Conservation (phyloP, 2,888 invertebrate species). For the Eupithecia centaureata region DNA sequence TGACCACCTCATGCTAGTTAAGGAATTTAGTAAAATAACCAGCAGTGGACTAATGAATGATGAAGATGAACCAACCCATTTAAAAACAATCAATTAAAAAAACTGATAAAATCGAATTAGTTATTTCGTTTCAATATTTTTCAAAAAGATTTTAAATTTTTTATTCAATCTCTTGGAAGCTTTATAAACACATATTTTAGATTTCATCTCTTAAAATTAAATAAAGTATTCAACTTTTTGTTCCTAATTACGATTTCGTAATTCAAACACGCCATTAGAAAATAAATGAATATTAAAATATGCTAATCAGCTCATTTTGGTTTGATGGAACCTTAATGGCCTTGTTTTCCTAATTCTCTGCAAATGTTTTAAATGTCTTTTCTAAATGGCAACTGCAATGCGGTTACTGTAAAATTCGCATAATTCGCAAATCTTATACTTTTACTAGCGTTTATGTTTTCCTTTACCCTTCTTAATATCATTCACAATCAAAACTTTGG, state of each 20-base stretch:
- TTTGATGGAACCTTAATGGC: slow-evolving; percentile 16
- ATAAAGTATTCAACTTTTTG: slow-evolving; percentile 8
- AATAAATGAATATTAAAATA: slow-evolving; percentile 19
- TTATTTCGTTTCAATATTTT: neutral
- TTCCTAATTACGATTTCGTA: slow-evolving; percentile 10
- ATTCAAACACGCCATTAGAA: slow-evolving; percentile 12
- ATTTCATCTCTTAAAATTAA: neutral
- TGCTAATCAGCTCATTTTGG: slow-evolving; percentile 15
- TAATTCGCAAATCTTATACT: neutral
- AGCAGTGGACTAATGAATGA: too few relatives aligned
- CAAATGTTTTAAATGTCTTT: neutral
- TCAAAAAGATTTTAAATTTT: neutral
- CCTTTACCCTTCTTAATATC: too few relatives aligned
- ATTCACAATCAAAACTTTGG: too few relatives aligned
- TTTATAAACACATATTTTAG: neutral
- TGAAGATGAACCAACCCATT: too few relatives aligned
- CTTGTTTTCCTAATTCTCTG: slow-evolving; percentile 8
- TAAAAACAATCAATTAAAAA: neutral
- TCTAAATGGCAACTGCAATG: neutral
- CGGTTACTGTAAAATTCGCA: neutral
- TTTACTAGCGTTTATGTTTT: neutral
- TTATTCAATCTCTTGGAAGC: neutral
- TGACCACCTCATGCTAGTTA: neutral
- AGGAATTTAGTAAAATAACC: neutral
- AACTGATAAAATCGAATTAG: neutral